Evolutionary conservation across 2,888 invertebrate genomes (phyloP), one percentile per base, ranked within the genome.

Genomic region (Ophion obscuratus): DNA sequence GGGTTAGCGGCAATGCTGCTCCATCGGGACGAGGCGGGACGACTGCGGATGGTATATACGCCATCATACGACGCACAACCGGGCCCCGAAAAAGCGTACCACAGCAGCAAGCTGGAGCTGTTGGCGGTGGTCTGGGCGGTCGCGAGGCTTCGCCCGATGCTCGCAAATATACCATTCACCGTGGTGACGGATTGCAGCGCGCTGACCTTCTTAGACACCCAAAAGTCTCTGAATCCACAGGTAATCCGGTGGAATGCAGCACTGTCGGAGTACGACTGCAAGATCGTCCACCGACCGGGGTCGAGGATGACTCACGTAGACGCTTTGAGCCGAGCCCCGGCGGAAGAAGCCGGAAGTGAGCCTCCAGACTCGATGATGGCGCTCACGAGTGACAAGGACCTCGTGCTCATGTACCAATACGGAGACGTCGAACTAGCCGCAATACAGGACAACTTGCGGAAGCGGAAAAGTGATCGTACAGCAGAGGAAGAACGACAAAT

Each of bases 31-130:
- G 83, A 76, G 14, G 14, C 36, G 5, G 64, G 57, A 17, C 66
- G 70, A 47, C 81, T 79, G 20, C 71, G 85, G 73, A 70, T 89
- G n/a, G n/a, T n/a, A 88, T 90, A 5, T 89, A 89, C 81, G 88
- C 87, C 36, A 85, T 91, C 1, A 88, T 88, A 10, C 87, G 89
- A 71, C 88, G 89, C 61, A 90, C 89, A 0, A 89, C 87, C 31
- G 87, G 85, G 9, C 82, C 75, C 2, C n/a, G 90, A 90, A 62
- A 83, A 81, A 7, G 75, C 68, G 4, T 91, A 91, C 2, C 27
- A 27, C 27, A 27, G 27, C 27, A 27, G 27, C 27, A 27, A 27
- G 2, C 27, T 27, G 27, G 27, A 27, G 27, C 27, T 27, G 27
- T 27, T 27, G 27, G 27, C 27, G 27, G 27, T 27, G 27, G 27